phyloP scores from a whole-genome alignment of 23 tunicate species.

The Halocynthia aurantium region DNA sequence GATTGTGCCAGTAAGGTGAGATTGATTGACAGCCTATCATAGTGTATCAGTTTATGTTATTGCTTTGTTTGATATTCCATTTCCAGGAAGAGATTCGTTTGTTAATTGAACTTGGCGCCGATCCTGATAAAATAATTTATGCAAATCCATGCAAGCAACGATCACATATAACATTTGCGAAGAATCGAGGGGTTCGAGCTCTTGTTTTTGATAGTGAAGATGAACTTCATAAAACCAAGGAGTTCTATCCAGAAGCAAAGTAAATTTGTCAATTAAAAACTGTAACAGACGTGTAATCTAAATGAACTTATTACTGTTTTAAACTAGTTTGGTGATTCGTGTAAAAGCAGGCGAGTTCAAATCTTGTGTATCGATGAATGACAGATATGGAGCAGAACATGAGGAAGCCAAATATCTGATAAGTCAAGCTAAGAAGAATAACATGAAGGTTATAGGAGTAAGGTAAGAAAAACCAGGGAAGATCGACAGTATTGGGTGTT shows the following conservation, averaged over 20 bases:
- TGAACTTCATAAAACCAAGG: constrained; percentile 72
- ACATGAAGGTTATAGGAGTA: constrained; percentile 49
- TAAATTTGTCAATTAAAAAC: not conserved
- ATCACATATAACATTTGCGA: constrained; percentile 68
- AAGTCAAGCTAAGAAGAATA: constrained; percentile 30
- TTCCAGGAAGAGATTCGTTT: constrained; percentile 47
- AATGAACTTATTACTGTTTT: too few species aligned
- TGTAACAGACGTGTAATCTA: too few species aligned
- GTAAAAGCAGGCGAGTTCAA: constrained; percentile 54
- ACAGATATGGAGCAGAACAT: constrained; percentile 58
- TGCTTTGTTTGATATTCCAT: too few species aligned
- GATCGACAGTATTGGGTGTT: too few species aligned
- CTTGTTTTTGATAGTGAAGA: constrained; percentile 69
- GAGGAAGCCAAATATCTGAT: constrained; percentile 29
- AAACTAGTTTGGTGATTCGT: constrained; percentile 46
- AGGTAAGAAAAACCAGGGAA: constrained; percentile 18
- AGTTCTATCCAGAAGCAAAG: constrained; percentile 66
- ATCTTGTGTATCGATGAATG: constrained; percentile 39
- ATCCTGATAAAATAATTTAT: constrained; percentile 63
- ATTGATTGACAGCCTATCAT: too few species aligned
- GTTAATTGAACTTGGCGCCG: constrained; percentile 58
- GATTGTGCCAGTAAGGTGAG: constrained; percentile 84
- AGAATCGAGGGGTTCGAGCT: constrained; percentile 40
- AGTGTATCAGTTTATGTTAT: too few species aligned
- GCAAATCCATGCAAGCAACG: constrained; percentile 96